Evolutionary conservation across 2,113 vertebrate genomes (phyloP).

Genomic region (Misgurnus mizolepis): DNA sequence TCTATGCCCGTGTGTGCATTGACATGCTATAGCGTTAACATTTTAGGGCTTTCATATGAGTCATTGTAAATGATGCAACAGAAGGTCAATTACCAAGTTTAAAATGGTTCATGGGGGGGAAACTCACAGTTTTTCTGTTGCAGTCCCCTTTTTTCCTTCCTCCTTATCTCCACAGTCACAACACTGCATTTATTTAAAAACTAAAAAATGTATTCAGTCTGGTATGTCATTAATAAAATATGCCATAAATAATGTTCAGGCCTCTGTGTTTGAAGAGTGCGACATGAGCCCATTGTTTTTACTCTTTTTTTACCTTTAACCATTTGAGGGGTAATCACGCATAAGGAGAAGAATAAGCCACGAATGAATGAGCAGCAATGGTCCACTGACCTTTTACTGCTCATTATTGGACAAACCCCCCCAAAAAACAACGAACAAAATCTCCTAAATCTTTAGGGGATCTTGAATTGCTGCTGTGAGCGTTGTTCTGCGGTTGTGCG

Average conservation of each 20-base stretch:
- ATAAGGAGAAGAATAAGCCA: constrained; percentile 74
- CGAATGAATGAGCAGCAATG: constrained; percentile 79
- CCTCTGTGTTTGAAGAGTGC: constrained; percentile 40
- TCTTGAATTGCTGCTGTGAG: constrained; percentile 60
- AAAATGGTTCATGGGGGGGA: constrained; percentile 72
- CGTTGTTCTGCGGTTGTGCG: constrained; percentile 27
- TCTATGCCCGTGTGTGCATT: constrained; percentile 50
- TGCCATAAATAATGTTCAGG: constrained; percentile 65
- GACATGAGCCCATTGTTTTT: constrained; percentile 69
- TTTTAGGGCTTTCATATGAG: constrained; percentile 73
- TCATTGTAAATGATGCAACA: constrained; percentile 79
- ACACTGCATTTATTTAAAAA: constrained; percentile 69
- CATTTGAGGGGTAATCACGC: constrained; percentile 77
- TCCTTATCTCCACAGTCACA: constrained; percentile 47
- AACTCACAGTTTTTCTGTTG: constrained; percentile 55
- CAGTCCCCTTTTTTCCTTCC: constrained; percentile 52
- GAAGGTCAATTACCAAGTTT: constrained; percentile 80
- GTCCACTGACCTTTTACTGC: constrained; percentile 78
- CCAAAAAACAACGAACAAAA: constrained; percentile 53
- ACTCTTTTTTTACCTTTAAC: constrained; percentile 74
- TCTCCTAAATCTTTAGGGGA: constrained; percentile 72
- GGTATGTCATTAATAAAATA: constrained; percentile 72
- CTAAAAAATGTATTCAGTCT: constrained; percentile 57
- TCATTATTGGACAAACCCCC: constrained; percentile 74
- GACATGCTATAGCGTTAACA: constrained; percentile 70